Base-by-base conservation (phyloP, 2,797 vertebrate genomes). In the Neostethus bicornis region DNA sequence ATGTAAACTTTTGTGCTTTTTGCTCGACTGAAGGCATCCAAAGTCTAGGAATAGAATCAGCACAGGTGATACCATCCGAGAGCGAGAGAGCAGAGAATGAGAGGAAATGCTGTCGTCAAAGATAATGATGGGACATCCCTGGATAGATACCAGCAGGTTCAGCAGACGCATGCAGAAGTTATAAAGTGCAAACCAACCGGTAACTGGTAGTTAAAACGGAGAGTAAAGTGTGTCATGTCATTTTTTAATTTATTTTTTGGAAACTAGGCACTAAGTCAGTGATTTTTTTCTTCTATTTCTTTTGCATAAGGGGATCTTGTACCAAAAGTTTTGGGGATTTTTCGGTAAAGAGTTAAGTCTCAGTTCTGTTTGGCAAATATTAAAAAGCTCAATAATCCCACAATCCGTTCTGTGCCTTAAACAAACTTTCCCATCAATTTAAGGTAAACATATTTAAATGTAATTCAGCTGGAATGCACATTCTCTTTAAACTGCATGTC, bases 21-120 rank as follows among this genome's bases (percentile, higher is more conserved):
- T 13, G n/a, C 61, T 68, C 70, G 39, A 35, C 53, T 34, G 37
- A 64, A 80, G 61, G 47, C 66, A 53, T 69, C 59, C 57, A 31
- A n/a, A 31, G 28, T 70, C 75, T 72, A 31, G 74, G 70, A 87
- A 87, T 84, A 86, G 85, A 75, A 81, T 68, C 52, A 52, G 70
- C 56, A 19, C 72, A 75, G 77, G 59, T 80, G 73, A 76, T 45
- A 29, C 38, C 69, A 49, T 41, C 57, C 43, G 60, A 47, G 35
- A 44, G n/a, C 43, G 52, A 41, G 51, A 60, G 39, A 48, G 57
- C 50, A 39, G 49, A 53, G 57, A 67, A 63, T 29, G 42, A 50
- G 55, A 63, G 53, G 31, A 16, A 16, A 42, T 59, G 12, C 37
- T 56, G 48, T 51, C 73, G 74, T 79, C 43, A 75, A 48, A 62